A percentile compares a stretch with the other conserved stretches of the same genome.
phyloP scores from a whole-genome alignment of 2,113 vertebrate species.

The Corythornis vintsioides region DNA sequence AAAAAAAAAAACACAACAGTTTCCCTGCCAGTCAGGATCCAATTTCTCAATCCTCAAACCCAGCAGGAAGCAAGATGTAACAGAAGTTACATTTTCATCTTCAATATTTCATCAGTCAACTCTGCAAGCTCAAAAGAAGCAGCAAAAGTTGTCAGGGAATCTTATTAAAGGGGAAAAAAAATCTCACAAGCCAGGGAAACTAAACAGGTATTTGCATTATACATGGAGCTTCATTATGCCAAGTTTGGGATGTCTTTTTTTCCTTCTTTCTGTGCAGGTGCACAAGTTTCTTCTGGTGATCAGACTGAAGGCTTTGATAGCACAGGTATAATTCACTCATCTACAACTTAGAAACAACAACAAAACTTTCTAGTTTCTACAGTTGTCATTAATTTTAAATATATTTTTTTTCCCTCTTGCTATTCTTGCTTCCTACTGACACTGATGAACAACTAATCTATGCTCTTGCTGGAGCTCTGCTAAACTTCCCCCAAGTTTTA shows the following conservation, averaged over 20 bases:
- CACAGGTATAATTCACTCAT: background rate
- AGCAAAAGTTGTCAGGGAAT: background rate
- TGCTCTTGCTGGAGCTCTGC: background rate
- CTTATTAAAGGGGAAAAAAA: background rate
- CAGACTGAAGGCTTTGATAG: background rate
- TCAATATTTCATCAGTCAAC: constrained; percentile 1
- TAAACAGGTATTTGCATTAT: background rate
- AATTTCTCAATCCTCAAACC: background rate
- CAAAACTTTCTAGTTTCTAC: background rate
- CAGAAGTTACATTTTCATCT: background rate
- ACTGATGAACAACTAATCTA: background rate
- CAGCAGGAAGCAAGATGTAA: background rate
- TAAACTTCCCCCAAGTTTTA: background rate
- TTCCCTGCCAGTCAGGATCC: background rate
- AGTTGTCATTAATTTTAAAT: background rate
- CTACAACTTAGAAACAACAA: background rate
- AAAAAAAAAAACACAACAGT: background rate
- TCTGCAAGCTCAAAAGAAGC: background rate
- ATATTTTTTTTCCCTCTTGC: background rate
- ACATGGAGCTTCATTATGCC: background rate
- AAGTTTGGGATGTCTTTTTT: background rate
- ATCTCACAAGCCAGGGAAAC: background rate
- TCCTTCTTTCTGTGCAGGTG: background rate
- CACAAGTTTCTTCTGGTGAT: background rate
- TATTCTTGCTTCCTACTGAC: background rate